Evolutionary conservation across 2,888 invertebrate species (phyloP).

Genomic region (Odontocolon sp.): DNA sequence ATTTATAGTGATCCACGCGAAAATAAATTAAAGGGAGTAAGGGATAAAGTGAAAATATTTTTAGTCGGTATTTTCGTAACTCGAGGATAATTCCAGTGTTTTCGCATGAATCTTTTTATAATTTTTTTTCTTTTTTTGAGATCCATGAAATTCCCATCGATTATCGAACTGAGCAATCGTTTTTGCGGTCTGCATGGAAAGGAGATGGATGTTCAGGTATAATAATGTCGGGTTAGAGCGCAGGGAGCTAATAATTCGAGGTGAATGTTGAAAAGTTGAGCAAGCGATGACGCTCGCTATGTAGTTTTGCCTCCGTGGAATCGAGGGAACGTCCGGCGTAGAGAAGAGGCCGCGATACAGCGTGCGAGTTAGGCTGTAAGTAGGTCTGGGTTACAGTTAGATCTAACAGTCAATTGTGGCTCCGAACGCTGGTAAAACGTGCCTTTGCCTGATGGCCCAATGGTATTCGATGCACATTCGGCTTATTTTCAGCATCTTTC

Average conservation of each 20-base stretch:
- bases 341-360: slow-evolving; percentile 42
- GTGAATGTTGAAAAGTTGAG: background rate
- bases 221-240: slow-evolving; percentile 43
- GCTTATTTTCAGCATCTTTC: background rate
- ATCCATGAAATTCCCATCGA: no score
- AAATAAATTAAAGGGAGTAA: no score
- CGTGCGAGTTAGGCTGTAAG: slow-evolving; percentile 65
- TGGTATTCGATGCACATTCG: slow-evolving; percentile 58
- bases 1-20: background rate
- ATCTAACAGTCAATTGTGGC: slow-evolving; percentile 73
- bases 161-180: slow-evolving; percentile 37
- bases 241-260: slow-evolving; percentile 47
- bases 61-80: background rate
- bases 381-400: slow-evolving; percentile 80
- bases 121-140: background rate
- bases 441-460: background rate
- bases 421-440: slow-evolving; percentile 30
- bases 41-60: slow-evolving; percentile 11
- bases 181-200: slow-evolving; percentile 20
- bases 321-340: slow-evolving; percentile 28
- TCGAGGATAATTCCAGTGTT: slow-evolving; percentile 5
- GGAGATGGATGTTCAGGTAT: slow-evolving; percentile 25
- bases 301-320: no score
- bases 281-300: background rate
- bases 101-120: background rate